Evolutionary conservation across 2,113 vertebrate species (phyloP).

Genomic region (Agapornis roseicollis): DNA sequence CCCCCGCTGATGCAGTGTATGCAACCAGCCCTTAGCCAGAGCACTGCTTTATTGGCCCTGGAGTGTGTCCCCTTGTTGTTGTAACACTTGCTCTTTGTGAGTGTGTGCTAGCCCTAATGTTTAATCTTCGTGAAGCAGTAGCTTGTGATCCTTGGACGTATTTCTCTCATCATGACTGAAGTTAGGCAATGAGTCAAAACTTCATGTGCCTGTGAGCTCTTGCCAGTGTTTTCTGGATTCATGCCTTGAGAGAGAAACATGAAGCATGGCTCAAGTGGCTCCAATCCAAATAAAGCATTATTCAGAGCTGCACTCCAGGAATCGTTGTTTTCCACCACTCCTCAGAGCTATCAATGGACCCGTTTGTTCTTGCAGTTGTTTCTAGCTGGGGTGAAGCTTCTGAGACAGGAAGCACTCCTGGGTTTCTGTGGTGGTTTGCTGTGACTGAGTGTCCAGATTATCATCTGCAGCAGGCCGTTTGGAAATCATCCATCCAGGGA

Average conservation of each 20-base stretch:
- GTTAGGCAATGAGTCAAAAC: slow-evolving; percentile 19
- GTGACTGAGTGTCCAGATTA: neutral
- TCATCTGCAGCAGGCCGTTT: neutral
- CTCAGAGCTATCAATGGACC: neutral
- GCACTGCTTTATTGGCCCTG: neutral
- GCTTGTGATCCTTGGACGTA: neutral
- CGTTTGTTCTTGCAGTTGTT: neutral
- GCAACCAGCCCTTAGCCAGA: neutral
- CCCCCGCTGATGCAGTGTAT: accelerated
- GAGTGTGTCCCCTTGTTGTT: neutral
- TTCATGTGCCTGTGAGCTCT: neutral
- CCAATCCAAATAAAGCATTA: neutral
- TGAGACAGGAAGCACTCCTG: neutral
- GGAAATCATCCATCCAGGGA: neutral
- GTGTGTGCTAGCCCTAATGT: neutral
- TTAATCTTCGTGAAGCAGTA: neutral
- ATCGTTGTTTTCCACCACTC: neutral
- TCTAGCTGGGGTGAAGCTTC: neutral
- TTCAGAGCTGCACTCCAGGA: neutral
- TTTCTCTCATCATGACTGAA: neutral
- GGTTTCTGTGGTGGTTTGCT: neutral
- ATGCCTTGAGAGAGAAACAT: neutral
- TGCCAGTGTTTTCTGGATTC: slow-evolving; percentile 16
- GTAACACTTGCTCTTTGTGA: neutral
- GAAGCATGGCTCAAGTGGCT: neutral